phyloP scores from a whole-genome alignment of 2,113 vertebrate species.

The Chaenocephalus aceratus region DNA sequence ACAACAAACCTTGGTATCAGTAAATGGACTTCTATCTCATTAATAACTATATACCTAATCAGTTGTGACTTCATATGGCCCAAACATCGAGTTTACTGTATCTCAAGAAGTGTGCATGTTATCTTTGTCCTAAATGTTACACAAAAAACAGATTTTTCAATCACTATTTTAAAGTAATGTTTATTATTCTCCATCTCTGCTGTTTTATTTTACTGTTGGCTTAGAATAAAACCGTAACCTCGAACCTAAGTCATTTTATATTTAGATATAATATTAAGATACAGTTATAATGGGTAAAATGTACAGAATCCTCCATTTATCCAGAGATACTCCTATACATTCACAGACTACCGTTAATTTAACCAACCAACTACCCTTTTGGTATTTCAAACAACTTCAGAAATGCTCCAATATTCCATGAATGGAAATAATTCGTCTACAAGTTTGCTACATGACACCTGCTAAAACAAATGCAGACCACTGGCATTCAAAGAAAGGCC shows the following conservation, averaged over 20 bases:
- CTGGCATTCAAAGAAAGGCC: background rate
- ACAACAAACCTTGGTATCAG: background rate
- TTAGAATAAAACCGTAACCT: background rate
- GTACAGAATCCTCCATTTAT: no score
- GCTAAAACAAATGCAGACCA: slow-evolving; percentile 10
- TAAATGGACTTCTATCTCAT: background rate
- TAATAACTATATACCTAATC: background rate
- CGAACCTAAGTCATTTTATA: background rate
- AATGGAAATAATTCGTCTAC: background rate
- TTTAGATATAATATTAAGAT: no score
- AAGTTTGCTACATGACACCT: background rate
- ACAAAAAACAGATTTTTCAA: background rate
- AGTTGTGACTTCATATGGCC: background rate
- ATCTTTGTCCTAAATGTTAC: no score
- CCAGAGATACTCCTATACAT: background rate
- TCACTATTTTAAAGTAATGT: background rate
- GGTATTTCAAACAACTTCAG: background rate
- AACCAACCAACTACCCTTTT: background rate
- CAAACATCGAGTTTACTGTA: background rate
- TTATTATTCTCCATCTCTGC: background rate
- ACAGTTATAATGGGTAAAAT: background rate
- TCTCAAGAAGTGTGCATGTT: background rate
- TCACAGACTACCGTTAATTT: background rate
- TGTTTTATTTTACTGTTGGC: no score
- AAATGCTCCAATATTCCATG: background rate